Evolutionary conservation across 1,140 invertebrate species (phyloP).

Genomic region (Tenebrio molitor): DNA sequence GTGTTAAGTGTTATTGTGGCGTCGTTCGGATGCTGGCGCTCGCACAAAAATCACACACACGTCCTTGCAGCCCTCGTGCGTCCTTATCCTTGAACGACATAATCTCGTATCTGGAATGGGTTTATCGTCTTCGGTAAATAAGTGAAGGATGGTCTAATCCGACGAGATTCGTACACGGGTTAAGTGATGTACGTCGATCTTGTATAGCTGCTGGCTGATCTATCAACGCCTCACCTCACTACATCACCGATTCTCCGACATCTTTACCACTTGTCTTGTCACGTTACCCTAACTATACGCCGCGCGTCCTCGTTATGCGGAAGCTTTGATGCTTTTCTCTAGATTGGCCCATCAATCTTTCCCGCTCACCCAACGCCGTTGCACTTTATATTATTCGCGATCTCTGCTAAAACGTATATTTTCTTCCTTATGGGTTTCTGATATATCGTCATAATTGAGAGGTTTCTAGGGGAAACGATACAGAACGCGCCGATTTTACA

Average conservation of each 20-base stretch:
- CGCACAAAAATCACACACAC: conserved; percentile 2
- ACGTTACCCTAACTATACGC: conserved; percentile 47
- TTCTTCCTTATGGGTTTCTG: conserved; percentile 22
- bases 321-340: conserved; percentile 54
- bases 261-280: conserved; percentile 55
- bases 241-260: conserved; percentile 51
- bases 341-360: conserved; percentile 56
- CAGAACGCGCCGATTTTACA: background rate
- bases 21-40: background rate
- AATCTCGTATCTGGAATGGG: conserved; percentile 41
- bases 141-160: conserved; percentile 49
- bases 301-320: conserved; percentile 49
- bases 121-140: conserved; percentile 47
- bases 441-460: conserved; percentile 21
- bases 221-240: conserved; percentile 54
- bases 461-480: conserved; percentile 2
- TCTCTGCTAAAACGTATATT: conserved; percentile 4
- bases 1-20: too few species aligned
- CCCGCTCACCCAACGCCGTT: conserved; percentile 5
- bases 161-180: conserved; percentile 48
- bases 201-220: conserved; percentile 48
- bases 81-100: conserved; percentile 40
- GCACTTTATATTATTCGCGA: conserved; percentile 43
- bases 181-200: conserved; percentile 48
- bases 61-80: conserved; percentile 9